These are phyloP conservation scores for Sebastes cheni DNA, from an alignment of 2,797 vertebrate genomes.

Conservation along the genomic window DNA sequence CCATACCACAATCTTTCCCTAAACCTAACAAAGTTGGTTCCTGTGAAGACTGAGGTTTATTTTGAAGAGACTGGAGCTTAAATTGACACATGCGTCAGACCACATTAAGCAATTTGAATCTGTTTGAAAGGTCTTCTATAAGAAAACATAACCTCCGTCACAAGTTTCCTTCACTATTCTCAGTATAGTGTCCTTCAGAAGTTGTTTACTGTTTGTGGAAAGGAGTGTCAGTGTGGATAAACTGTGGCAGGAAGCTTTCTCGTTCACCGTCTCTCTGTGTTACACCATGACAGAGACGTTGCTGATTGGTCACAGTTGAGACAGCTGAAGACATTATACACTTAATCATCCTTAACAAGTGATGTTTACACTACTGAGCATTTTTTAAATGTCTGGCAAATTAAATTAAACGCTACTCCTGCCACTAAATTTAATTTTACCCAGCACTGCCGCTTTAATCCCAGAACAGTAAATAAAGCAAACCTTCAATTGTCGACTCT, in stretches of 20 bases:
- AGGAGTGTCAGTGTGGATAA: neutral
- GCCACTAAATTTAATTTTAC: conserved; percentile 38
- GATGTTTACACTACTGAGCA: conserved; percentile 32
- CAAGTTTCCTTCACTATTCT: neutral
- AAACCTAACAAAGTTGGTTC: too few species aligned
- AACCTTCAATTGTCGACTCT: conserved; percentile 42
- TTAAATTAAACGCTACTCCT: conserved; percentile 45
- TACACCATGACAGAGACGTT: neutral
- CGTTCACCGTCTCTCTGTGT: neutral
- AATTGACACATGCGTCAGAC: too few species aligned
- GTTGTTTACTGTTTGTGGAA: neutral
- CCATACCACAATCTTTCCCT: too few species aligned
- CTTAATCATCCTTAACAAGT: conserved; percentile 36
- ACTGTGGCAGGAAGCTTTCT: neutral
- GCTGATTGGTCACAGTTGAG: conserved; percentile 22
- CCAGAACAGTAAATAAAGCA: conserved; percentile 55
- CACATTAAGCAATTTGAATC: neutral
- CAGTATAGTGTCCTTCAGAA: neutral
- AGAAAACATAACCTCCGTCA: neutral
- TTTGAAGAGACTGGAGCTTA: too few species aligned
- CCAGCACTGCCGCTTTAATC: conserved; percentile 36
- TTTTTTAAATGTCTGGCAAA: conserved; percentile 44
- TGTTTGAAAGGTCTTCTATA: neutral
- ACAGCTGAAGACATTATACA: neutral
- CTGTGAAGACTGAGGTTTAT: too few species aligned